These are phyloP conservation scores for Mastigias papua DNA, from an alignment of 30 jellyfish, hydroid and myxozoan genomes.

Conservation along the genomic window DNA sequence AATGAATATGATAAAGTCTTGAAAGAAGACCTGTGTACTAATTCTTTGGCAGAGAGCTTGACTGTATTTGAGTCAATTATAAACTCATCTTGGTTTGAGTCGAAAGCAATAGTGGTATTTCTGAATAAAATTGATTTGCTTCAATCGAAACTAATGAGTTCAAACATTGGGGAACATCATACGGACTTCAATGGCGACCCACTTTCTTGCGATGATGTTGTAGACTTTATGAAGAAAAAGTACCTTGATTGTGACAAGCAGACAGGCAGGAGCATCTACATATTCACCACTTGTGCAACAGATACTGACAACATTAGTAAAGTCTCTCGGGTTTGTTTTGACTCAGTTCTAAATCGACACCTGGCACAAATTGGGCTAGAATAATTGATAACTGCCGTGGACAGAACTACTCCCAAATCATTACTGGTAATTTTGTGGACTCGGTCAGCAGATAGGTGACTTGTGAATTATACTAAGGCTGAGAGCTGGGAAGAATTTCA, in stretches of 20 bases:
- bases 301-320: constrained; percentile 51
- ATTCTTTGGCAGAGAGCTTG: constrained; percentile 68
- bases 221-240: constrained; percentile 20
- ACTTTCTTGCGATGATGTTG: constrained; percentile 7
- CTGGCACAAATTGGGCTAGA: constrained; percentile 43
- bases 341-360: constrained; percentile 36
- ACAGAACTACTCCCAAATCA: no score
- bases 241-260: constrained; percentile 45
- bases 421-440: no score
- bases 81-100: constrained; percentile 57
- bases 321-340: constrained; percentile 48
- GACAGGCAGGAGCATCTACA: constrained; percentile 36
- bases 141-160: constrained; percentile 16
- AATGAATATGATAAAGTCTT: constrained; percentile 52
- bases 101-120: constrained; percentile 47
- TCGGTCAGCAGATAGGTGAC: no score
- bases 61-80: constrained; percentile 65
- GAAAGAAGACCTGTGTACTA: constrained; percentile 44
- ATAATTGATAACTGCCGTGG: no score
- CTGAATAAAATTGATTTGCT: constrained; percentile 65
- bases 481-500: no score
- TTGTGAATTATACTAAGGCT: no score
- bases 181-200: constrained; percentile 55
- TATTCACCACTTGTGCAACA: constrained; percentile 73
- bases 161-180: constrained; percentile 27